Percentiles rank a stretch among this genome's conserved stretches.
Conservation (phyloP, 2,888 invertebrate species). For the Tenthredo distinguenda region DNA sequence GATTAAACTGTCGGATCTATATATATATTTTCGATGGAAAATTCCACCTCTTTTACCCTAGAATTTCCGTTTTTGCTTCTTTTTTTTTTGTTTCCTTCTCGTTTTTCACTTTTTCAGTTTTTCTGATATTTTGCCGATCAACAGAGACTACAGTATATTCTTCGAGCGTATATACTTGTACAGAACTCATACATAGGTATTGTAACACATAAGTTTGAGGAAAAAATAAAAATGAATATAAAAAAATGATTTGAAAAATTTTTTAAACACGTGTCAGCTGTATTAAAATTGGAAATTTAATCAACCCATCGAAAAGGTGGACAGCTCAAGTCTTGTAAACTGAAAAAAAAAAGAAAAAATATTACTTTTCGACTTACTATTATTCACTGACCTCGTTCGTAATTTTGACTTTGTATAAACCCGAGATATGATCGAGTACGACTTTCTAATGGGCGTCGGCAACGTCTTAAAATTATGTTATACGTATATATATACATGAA, state of each 20-base stretch:
- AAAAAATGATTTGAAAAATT: too few species aligned
- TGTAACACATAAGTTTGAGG: neutral
- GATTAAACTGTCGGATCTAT: slow-evolving; percentile 38
- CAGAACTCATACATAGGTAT: neutral
- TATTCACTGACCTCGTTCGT: neutral
- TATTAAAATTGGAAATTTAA: too few species aligned
- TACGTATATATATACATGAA: neutral
- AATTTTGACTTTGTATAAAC: neutral
- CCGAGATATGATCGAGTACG: neutral
- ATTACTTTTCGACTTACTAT: neutral
- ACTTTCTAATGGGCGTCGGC: slow-evolving; percentile 5
- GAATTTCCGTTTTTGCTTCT: neutral
- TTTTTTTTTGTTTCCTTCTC: neutral
- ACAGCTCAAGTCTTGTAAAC: neutral
- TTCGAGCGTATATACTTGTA: neutral
- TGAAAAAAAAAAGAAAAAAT: neutral
- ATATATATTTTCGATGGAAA: slow-evolving; percentile 42
- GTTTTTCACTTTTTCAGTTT: too few species aligned
- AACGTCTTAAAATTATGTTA: neutral
- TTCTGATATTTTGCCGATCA: neutral
- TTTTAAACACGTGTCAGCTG: too few species aligned
- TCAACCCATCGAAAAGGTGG: too few species aligned
- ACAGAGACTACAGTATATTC: neutral
- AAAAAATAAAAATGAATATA: too few species aligned
- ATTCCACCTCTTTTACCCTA: neutral